Conservation (phyloP, 2,797 vertebrate species). For the Sebastes trivittatus region DNA sequence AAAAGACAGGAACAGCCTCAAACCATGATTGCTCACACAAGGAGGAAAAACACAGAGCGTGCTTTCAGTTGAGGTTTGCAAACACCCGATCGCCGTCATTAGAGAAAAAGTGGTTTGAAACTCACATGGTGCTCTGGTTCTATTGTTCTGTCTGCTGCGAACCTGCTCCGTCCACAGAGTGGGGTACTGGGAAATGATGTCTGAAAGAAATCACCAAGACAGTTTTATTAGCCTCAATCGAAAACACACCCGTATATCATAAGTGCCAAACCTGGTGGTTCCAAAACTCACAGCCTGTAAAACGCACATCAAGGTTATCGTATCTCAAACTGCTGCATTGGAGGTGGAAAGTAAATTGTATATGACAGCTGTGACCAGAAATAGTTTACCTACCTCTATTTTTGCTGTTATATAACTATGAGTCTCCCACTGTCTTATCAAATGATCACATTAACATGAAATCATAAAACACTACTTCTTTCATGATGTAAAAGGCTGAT, state of each 20-base stretch:
- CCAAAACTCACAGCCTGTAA: constrained; percentile 63
- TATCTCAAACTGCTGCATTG: constrained; percentile 36
- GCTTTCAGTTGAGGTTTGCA: constrained; percentile 61
- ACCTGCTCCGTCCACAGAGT: constrained; percentile 96
- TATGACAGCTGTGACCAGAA: constrained; percentile 31
- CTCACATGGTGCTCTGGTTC: constrained; percentile 92
- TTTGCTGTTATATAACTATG: not conserved
- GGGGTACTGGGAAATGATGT: constrained; percentile 93
- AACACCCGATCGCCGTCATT: constrained; percentile 55
- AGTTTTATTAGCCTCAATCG: constrained; percentile 62
- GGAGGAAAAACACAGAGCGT: constrained; percentile 56
- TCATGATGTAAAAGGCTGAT: not conserved
- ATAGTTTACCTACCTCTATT: not conserved
- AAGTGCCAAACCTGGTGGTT: constrained; percentile 44
- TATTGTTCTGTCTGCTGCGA: constrained; percentile 94
- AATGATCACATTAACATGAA: constrained; percentile 1
- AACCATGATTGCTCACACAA: constrained; percentile 70
- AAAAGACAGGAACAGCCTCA: constrained; percentile 70
- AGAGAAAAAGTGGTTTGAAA: constrained; percentile 48
- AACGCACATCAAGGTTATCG: constrained; percentile 55
- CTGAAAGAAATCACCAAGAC: constrained; percentile 73
- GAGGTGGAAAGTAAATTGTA: constrained; percentile 17
- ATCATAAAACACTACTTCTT: constrained; percentile 1
- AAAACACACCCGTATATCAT: constrained; percentile 47
- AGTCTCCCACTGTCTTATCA: not conserved